Conservation (phyloP, 2,888 invertebrate genomes). For the Cheilosia urbana region DNA sequence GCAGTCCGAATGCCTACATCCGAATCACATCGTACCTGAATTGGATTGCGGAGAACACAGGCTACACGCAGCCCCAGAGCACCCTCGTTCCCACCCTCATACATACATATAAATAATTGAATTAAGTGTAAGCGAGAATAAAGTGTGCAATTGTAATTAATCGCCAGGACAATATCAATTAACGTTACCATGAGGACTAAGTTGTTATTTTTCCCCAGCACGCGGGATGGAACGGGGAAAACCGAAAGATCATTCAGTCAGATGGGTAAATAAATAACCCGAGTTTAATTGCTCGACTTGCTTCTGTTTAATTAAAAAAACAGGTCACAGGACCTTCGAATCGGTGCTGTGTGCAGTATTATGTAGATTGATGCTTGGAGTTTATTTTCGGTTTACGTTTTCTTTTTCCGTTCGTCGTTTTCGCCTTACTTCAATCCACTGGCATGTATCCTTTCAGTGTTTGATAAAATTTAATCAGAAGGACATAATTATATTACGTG, state of each 20-base stretch:
- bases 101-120: slow-evolving; percentile 57
- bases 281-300: slow-evolving; percentile 59
- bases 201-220: slow-evolving; percentile 28
- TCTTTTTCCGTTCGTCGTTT: slow-evolving; percentile 30
- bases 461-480: slow-evolving; percentile 73
- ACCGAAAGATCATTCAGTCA: slow-evolving; percentile 47
- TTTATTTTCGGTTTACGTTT: slow-evolving; percentile 43
- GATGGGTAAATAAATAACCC: slow-evolving; percentile 50
- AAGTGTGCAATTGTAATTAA: slow-evolving; percentile 68
- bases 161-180: slow-evolving; percentile 62
- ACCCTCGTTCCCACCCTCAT: background rate
- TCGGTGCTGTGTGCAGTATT: background rate
- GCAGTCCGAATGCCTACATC: slow-evolving; percentile 55
- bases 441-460: slow-evolving; percentile 46
- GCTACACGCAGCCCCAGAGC: slow-evolving; percentile 7
- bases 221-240: background rate
- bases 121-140: slow-evolving; percentile 42
- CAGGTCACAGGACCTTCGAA: slow-evolving; percentile 63
- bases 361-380: slow-evolving; percentile 53
- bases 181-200: slow-evolving; percentile 44
- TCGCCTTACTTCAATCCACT: background rate
- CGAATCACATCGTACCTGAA: slow-evolving; percentile 63
- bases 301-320: slow-evolving; percentile 61
- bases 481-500: slow-evolving; percentile 74
- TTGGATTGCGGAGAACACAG: slow-evolving; percentile 53